A percentile compares a stretch with the other conserved stretches of the same genome.
phyloP scores from a whole-genome alignment of 2,888 invertebrate species.

The Drosophila helvetica region DNA sequence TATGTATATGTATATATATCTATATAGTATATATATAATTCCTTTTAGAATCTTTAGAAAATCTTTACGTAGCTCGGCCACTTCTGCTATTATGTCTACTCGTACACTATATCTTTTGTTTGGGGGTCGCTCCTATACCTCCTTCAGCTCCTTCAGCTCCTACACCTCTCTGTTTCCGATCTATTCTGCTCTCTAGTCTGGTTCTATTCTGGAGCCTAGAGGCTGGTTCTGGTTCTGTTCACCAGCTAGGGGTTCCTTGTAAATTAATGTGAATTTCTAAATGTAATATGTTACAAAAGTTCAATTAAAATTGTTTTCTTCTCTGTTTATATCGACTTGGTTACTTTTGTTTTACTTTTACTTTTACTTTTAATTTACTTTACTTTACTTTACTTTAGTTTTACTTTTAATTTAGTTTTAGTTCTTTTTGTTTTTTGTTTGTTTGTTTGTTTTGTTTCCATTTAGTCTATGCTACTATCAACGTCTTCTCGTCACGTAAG shows the following conservation, averaged over 20 bases:
- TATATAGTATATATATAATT: conserved; percentile 50
- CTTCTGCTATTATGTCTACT: conserved; percentile 64
- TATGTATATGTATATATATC: conserved; percentile 57
- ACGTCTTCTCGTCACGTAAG: conserved; percentile 23
- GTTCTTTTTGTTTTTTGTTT: conserved; percentile 7
- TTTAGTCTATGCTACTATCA: conserved; percentile 33
- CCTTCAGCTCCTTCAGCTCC: background rate
- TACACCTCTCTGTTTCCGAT: background rate
- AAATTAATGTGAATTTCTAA: conserved; percentile 56
- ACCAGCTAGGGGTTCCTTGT: conserved; percentile 51
- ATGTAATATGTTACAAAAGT: conserved; percentile 70
- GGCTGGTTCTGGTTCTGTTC: conserved; percentile 33
- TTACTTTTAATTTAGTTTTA: conserved; percentile 11
- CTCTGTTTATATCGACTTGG: background rate
- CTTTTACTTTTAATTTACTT: conserved; percentile 33
- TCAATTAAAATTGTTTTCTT: conserved; percentile 70
- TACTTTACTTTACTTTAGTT: conserved; percentile 26
- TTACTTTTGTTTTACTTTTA: conserved; percentile 34
- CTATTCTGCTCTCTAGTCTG: background rate
- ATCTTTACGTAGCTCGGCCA: conserved; percentile 74
- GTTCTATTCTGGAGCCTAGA: conserved; percentile 13
- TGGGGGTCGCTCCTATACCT: conserved; percentile 17
- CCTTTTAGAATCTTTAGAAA: conserved; percentile 77
- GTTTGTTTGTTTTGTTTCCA: background rate
- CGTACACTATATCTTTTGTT: conserved; percentile 23